Percentiles rank a stretch among this genome's conserved stretches.
These are phyloP conservation scores for Serranus cabrilla DNA, from an alignment of 2,797 vertebrate species.

Conservation along the genomic window DNA sequence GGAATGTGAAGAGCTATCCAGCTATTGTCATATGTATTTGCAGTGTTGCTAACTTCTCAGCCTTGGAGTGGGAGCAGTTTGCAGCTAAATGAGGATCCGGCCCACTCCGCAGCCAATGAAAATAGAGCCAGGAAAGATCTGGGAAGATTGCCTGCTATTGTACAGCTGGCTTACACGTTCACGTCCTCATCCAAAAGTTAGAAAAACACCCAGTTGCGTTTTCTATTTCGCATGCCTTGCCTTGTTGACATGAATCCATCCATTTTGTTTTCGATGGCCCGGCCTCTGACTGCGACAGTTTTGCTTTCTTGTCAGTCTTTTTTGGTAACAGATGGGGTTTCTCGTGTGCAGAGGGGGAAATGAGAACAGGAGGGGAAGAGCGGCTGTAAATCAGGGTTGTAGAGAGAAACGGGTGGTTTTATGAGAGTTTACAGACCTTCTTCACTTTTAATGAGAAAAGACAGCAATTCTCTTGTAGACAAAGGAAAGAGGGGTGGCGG, in stretches of 20 bases:
- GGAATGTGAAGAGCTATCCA: constrained; percentile 12
- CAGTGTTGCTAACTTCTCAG: constrained; percentile 28
- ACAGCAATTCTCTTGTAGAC: constrained; percentile 61
- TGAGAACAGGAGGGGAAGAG: constrained; percentile 19
- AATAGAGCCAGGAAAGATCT: constrained; percentile 67
- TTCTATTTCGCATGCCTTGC: constrained; percentile 49
- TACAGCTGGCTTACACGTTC: constrained; percentile 69
- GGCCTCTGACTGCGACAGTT: constrained; percentile 43
- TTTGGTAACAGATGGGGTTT: constrained; percentile 75
- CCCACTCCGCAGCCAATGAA: constrained; percentile 65
- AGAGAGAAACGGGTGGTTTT: constrained; percentile 71
- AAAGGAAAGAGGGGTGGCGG: constrained; percentile 33
- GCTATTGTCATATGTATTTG: constrained; percentile 14
- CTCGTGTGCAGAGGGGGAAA: constrained; percentile 32
- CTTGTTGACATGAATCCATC: constrained; percentile 54
- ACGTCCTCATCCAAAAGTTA: constrained; percentile 69
- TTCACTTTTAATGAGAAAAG: constrained; percentile 77
- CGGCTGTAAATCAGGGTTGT: constrained; percentile 73
- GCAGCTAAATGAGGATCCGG: constrained; percentile 40
- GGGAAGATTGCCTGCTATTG: constrained; percentile 69
- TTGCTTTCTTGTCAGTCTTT: constrained; percentile 56
- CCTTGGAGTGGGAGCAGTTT: constrained; percentile 44
- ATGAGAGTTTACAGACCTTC: constrained; percentile 78
- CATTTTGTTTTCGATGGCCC: constrained; percentile 40
- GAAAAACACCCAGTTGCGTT: constrained; percentile 66